Conservation (phyloP, 1,140 invertebrate genomes). For the Papilio dardanus region DNA sequence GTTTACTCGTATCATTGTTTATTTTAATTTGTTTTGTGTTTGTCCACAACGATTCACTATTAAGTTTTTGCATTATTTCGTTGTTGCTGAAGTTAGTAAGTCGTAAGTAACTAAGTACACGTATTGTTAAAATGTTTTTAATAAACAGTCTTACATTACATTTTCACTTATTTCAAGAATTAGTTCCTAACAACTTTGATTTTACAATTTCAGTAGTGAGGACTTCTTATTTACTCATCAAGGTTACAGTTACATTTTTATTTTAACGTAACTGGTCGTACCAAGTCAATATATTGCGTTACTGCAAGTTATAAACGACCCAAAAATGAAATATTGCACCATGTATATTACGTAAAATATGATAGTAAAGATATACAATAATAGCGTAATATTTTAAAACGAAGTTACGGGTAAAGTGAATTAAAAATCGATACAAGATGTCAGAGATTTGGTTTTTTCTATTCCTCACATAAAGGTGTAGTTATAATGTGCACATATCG, state of each 20-base stretch:
- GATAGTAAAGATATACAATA: not conserved
- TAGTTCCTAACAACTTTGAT: not conserved
- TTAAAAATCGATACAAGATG: not conserved
- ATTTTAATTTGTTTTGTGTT: not conserved
- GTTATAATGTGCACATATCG: no score
- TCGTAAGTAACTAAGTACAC: not conserved
- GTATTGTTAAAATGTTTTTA: no score
- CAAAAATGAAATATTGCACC: not conserved
- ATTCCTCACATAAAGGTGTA: no score
- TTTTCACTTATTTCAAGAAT: not conserved
- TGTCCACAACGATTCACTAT: not conserved
- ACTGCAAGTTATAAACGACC: not conserved
- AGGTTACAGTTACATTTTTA: not conserved
- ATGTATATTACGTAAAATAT: not conserved
- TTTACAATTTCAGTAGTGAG: not conserved
- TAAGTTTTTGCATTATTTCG: not conserved
- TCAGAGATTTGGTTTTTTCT: no score
- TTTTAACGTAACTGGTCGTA: slow-evolving; percentile 1
- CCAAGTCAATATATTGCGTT: not conserved
- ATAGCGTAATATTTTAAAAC: not conserved
- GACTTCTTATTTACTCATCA: not conserved
- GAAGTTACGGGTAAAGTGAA: not conserved
- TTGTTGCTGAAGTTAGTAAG: not conserved
- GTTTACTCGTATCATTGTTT: not conserved
- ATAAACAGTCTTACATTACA: not conserved